Base-by-base conservation (phyloP, 2,113 vertebrate genomes). In the Hirundichthys speculiger region DNA sequence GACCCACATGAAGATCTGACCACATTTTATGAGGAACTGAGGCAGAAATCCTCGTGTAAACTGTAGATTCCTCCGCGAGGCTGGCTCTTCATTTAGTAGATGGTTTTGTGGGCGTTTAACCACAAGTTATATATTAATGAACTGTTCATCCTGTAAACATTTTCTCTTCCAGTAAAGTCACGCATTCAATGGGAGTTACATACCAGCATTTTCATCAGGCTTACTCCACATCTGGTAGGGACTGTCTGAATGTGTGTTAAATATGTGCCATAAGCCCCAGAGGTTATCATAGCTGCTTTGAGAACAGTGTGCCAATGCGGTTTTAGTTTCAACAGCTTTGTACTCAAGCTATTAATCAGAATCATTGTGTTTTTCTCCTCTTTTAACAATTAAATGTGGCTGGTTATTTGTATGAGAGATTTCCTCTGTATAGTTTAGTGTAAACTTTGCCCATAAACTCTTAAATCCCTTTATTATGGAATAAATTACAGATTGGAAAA, bases 161-260 rank as follows among this genome's bases (percentile, higher is more conserved):
- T 64, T 50, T 67, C 74, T 48, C 18, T 57, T 49, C 77, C 38
- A 27, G 64, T 16, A 13, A 55, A 69, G 69, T 68, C 64, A 70
- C 48, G 14, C 69, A 61, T 21, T 54, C 5, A 2, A 24, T 40
- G 25, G 47, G 46, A 58, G 68, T 65, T 69, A 69, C 47, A 63
- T 54, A 50, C 56, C 18, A 45, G 48, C 27, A 59, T 43, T 64
- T 73, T 70, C 41, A 77, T 68, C 67, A 77, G 60, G 59, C 19
- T 74, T 54, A 75, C 60, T 59, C 58, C 64, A 60, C 39, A 85
- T 79, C 75, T 77, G 70, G 82, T 61, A 63, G 46, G 53, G 46
- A 66, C 41, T 67, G 61, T 54, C 42, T 51, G 75, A 69, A 57
- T 43, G 48, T 64, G 54, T 27, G 55, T 55, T 55, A 52, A 64